Percentiles rank a stretch among this genome's conserved stretches.
Conservation (phyloP, 2,797 vertebrate genomes). For the Syngnathus rostellatus region DNA sequence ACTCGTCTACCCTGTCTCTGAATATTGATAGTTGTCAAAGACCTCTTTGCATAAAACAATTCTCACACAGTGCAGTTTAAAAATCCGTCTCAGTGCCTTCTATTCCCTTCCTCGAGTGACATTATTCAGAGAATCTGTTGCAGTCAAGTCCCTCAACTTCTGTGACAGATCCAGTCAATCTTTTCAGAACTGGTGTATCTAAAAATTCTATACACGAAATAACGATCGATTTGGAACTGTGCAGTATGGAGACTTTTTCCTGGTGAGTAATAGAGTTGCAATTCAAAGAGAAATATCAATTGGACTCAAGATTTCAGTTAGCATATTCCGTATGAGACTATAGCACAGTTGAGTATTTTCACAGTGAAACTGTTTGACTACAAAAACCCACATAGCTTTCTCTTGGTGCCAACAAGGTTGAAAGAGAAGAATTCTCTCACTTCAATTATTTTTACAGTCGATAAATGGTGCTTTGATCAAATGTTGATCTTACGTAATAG, state of each 20-base stretch:
- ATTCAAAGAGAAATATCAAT: neutral
- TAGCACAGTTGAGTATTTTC: neutral
- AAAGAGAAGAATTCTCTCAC: too few relatives aligned
- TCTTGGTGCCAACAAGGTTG: neutral
- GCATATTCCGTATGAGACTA: neutral
- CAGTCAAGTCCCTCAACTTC: slow-evolving; percentile 27
- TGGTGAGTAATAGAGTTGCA: neutral
- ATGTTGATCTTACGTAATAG: neutral
- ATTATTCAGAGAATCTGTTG: slow-evolving; percentile 28
- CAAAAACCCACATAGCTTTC: neutral
- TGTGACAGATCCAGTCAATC: slow-evolving; percentile 28
- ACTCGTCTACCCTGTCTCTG: slow-evolving; percentile 14
- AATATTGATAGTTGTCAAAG: slow-evolving; percentile 18
- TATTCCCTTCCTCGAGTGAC: slow-evolving; percentile 26
- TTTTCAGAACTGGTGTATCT: slow-evolving; percentile 12
- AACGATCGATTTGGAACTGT: slow-evolving; percentile 12
- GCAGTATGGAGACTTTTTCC: slow-evolving; percentile 28
- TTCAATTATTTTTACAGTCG: too few relatives aligned
- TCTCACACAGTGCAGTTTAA: slow-evolving; percentile 14
- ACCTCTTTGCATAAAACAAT: slow-evolving; percentile 20
- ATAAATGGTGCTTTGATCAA: neutral
- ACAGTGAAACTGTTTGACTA: neutral
- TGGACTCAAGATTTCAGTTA: neutral
- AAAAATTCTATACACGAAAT: slow-evolving; percentile 8
- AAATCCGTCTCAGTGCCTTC: slow-evolving; percentile 30